A percentile compares a stretch with the other conserved stretches of the same genome.
These are phyloP conservation scores for Vipera latastei DNA, from an alignment of 2,797 vertebrate species.

Conservation along the genomic window DNA sequence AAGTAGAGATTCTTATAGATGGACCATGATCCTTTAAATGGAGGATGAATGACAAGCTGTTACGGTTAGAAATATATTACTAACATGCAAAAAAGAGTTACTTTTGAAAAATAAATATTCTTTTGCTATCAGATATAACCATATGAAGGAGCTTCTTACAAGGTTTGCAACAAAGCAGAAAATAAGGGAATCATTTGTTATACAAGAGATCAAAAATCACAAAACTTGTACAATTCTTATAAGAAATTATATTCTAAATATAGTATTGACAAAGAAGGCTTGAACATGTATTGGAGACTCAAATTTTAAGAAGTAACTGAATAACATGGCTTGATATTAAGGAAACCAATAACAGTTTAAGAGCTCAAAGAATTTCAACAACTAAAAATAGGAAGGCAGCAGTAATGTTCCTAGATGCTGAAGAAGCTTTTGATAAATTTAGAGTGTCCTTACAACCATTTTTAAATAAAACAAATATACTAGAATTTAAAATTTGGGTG, in stretches of 20 bases:
- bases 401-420: neutral
- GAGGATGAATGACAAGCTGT: neutral
- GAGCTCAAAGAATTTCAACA: neutral
- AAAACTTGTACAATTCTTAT: neutral
- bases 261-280: neutral
- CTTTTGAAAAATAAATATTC: neutral
- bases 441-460: neutral
- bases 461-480: neutral
- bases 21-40: neutral
- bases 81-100: neutral
- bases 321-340: neutral
- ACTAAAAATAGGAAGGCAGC: neutral
- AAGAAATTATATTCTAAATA: neutral
- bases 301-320: neutral
- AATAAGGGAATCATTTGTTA: neutral
- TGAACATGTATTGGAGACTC: neutral
- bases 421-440: neutral
- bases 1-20: neutral
- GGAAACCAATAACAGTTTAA: neutral
- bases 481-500: neutral
- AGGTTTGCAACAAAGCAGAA: neutral
- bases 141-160: neutral
- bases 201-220: neutral
- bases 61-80: neutral
- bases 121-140: neutral